A percentile compares a stretch with the other conserved stretches of the same genome.
Conservation (phyloP, 2,797 vertebrate genomes). For the Sebastes wilsoni region DNA sequence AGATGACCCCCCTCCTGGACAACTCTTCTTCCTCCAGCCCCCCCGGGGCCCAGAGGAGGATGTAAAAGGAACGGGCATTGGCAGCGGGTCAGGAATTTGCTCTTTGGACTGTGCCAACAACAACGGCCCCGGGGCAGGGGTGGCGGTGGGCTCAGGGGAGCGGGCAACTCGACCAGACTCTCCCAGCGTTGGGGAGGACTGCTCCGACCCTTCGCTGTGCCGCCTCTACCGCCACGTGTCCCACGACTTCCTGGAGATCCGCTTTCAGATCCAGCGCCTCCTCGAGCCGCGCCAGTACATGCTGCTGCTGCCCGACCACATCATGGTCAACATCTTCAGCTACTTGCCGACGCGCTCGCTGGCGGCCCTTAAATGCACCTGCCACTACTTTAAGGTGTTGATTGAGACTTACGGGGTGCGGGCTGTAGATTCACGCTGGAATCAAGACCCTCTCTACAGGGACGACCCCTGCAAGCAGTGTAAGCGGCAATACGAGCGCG, state of each 20-base stretch:
- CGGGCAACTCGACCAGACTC: conserved; percentile 72
- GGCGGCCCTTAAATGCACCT: conserved; percentile 95
- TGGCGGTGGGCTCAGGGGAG: conserved; percentile 42
- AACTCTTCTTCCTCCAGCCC: conserved; percentile 90
- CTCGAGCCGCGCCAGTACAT: conserved; percentile 96
- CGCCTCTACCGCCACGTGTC: conserved; percentile 96
- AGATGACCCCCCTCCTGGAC: conserved; percentile 90
- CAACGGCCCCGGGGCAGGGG: conserved; percentile 56
- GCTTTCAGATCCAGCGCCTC: conserved; percentile 95
- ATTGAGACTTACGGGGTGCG: conserved; percentile 93
- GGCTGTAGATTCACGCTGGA: conserved; percentile 94
- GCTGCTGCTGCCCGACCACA: conserved; percentile 93
- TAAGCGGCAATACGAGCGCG: conserved; percentile 90
- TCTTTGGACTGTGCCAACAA: conserved; percentile 82
- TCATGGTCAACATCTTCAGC: conserved; percentile 94
- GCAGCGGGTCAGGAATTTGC: conserved; percentile 66
- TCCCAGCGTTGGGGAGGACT: conserved; percentile 64
- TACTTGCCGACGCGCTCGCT: conserved; percentile 91
- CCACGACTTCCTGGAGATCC: conserved; percentile 95
- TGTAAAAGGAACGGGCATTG: conserved; percentile 45
- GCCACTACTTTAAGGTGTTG: conserved; percentile 91
- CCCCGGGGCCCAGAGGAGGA: conserved; percentile 77
- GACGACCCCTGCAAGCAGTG: conserved; percentile 99
- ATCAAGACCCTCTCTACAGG: conserved; percentile 91
- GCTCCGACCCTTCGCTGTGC: conserved; percentile 88